Evolutionary conservation across 2,888 invertebrate species (phyloP), one percentile per base, ranked within the genome.

Genomic region (Taphrorychus bicolor): DNA sequence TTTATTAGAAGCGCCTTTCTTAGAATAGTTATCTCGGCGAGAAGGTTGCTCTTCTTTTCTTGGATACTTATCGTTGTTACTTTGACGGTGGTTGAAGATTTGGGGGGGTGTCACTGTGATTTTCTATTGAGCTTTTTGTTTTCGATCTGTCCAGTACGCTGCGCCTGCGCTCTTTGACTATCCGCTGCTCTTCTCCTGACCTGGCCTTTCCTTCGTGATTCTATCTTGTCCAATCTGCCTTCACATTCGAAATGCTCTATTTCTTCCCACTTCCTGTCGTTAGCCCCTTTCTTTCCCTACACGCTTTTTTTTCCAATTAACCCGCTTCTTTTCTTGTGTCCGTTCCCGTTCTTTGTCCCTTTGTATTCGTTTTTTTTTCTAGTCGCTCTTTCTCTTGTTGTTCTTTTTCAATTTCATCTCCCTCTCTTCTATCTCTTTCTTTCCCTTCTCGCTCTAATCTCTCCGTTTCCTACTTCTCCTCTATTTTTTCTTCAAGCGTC

Each of bases 31-130:
- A 17, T 59, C 74, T 57, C 71, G 61, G 70, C 67, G 54, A 67
- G 69, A 52, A 51, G 70, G 71, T 66, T 74, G 76, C 42, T 75
- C 74, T 53, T 84, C 77, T 83, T 87, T 41, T 74, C 73, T 72
- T 85, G 85, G 80, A 72, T 71, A 85, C 84, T 69, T 78, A 21
- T 78, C 19, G n/a, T 7, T 41, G 17, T 53, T 61, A 11, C 48
- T 76, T 74, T 63, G 56, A 41, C 53, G 56, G 9, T 74, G 59
- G 45, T 59, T 59, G 5, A n/a, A n/a, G n/a, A n/a, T n/a, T n/a
- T n/a, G 45, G 41, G 42, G 66, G 60, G 70, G 80, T 73, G 70
- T 80, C 80, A 72, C 77, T 85, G 75, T 85, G 82, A 79, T 83
- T 85, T 64, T 87, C 80, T 62, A n/a, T 9, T 22, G 59, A 54